phyloP scores from a whole-genome alignment of 1,140 invertebrate genomes.

The Aricia agestis region DNA sequence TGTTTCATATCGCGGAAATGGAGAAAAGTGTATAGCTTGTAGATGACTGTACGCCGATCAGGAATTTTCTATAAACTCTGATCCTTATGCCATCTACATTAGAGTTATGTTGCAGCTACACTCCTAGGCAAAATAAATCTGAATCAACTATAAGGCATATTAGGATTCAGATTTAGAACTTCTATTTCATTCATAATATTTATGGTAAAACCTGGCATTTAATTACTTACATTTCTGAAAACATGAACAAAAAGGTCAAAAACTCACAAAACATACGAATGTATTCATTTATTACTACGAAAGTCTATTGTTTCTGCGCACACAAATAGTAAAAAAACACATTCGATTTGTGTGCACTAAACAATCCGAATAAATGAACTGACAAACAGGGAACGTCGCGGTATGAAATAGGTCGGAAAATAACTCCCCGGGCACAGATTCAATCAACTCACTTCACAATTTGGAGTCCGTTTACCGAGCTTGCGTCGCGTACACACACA shows the following conservation, averaged over 20 bases:
- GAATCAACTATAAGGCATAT: no score
- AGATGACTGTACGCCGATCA: background rate
- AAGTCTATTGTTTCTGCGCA: background rate
- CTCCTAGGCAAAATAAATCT: no score
- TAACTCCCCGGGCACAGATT: slow-evolving; percentile 66
- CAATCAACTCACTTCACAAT: slow-evolving; percentile 71
- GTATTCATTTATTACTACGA: background rate
- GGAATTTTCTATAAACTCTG: no score
- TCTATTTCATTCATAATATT: no score
- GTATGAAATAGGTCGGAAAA: slow-evolving; percentile 69
- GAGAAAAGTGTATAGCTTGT: background rate
- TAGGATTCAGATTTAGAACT: no score
- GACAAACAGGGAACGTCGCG: slow-evolving; percentile 45
- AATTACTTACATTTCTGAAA: no score
- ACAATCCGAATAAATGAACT: slow-evolving; percentile 50
- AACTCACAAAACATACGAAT: no score
- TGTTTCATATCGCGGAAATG: background rate
- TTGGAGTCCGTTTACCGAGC: slow-evolving; percentile 68
- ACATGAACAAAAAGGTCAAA: no score
- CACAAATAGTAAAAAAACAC: slow-evolving; percentile 19
- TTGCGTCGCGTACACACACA: background rate
- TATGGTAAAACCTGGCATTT: no score
- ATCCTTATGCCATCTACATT: no score
- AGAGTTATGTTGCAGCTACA: no score
- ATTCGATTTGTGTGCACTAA: slow-evolving; percentile 18